Evolutionary conservation across 2,888 invertebrate species (phyloP).

Genomic region (Cheilosia urbana): DNA sequence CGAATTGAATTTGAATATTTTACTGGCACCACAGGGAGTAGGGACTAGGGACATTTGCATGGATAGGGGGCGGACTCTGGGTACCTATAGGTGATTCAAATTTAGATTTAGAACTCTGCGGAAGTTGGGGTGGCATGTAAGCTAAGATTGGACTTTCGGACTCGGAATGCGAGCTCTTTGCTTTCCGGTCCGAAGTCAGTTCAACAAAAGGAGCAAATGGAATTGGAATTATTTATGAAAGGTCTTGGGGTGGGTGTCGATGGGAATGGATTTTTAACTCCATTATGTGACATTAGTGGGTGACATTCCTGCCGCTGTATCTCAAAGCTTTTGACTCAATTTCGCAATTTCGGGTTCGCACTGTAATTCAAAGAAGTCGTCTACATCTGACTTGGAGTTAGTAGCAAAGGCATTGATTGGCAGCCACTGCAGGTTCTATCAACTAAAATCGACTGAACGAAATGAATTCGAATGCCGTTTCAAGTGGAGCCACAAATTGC

Average conservation of each 20-base stretch:
- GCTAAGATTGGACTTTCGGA: constrained; percentile 19
- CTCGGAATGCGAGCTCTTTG: not conserved
- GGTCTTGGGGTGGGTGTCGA: not conserved
- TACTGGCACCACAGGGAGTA: constrained; percentile 53
- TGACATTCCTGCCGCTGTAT: no score
- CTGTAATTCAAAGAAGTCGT: no score
- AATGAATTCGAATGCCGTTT: no score
- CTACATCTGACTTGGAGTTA: no score
- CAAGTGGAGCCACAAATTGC: not conserved
- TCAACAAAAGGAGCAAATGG: constrained; percentile 27
- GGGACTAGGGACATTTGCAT: not conserved
- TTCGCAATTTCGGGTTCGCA: no score
- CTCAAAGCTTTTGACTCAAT: no score
- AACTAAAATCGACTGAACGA: no score
- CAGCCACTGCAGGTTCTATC: no score
- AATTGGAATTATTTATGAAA: constrained; percentile 44
- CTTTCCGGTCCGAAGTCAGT: constrained; percentile 5
- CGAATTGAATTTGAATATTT: constrained; percentile 70
- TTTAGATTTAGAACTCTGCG: constrained; percentile 47
- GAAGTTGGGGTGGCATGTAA: constrained; percentile 34
- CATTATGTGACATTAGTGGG: no score
- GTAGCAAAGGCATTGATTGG: no score
- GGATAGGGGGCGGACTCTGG: not conserved
- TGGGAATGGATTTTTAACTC: no score
- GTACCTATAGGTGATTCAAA: constrained; percentile 55